phyloP scores from a whole-genome alignment of 2,113 vertebrate genomes.

The Gnathonemus echidnorhynchus region DNA sequence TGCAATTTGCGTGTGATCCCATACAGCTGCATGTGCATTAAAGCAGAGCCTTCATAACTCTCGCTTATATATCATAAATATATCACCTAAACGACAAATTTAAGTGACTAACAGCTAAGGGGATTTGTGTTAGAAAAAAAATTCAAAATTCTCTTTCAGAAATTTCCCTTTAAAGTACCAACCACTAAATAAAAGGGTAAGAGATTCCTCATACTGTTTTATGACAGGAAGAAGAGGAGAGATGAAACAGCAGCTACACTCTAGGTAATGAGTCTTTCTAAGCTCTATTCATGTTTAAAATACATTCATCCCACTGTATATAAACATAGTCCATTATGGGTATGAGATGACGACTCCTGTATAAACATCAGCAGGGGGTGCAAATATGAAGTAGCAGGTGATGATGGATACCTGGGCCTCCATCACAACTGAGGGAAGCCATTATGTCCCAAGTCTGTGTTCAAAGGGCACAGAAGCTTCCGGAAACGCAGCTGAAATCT shows the following conservation, averaged over 20 bases:
- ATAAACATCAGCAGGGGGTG: neutral
- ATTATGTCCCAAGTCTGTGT: neutral
- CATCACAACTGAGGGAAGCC: neutral
- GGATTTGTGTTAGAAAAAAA: neutral
- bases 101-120: neutral
- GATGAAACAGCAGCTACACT: neutral
- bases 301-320: neutral
- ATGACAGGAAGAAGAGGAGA: neutral
- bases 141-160: neutral
- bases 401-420: neutral
- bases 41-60: neutral
- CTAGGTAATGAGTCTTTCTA: neutral
- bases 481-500: neutral
- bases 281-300: neutral
- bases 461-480: neutral
- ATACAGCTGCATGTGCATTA: neutral
- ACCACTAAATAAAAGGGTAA: neutral
- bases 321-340: neutral
- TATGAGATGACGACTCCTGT: neutral
- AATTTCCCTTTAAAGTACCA: neutral
- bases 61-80: neutral
- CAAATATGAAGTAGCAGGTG: neutral
- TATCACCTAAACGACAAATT: neutral
- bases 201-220: neutral
- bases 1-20: neutral